Evolutionary conservation across 1,140 invertebrate genomes (phyloP).

Genomic region (Heliconius hermathena): DNA sequence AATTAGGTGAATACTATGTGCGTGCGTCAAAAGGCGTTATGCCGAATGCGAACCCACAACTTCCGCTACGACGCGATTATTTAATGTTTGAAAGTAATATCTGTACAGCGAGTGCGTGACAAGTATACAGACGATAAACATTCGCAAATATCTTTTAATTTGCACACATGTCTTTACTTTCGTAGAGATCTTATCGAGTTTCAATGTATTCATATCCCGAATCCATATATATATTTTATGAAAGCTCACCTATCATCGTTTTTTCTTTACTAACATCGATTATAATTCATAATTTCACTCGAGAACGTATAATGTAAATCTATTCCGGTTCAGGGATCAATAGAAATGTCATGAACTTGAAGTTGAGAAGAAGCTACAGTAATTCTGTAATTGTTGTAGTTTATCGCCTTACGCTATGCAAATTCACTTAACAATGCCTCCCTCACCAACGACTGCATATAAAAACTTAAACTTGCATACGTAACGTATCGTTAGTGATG

Average conservation of each 20-base stretch:
- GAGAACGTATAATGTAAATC: background rate
- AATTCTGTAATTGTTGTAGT: background rate
- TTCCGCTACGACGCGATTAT: conserved; percentile 65
- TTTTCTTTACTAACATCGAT: background rate
- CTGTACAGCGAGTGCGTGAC: conserved; percentile 54
- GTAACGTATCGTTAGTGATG: conserved; percentile 52
- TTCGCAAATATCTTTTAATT: conserved; percentile 42
- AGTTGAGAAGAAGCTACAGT: background rate
- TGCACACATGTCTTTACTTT: conserved; percentile 50
- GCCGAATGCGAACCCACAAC: conserved; percentile 55
- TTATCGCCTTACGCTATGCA: conserved; percentile 1
- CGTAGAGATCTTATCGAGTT: conserved; percentile 46
- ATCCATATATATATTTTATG: conserved; percentile 12
- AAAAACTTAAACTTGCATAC: conserved; percentile 52
- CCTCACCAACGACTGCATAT: conserved; percentile 25
- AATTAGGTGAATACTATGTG: conserved; percentile 31
- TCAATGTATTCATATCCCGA: conserved; percentile 26
- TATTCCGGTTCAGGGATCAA: background rate
- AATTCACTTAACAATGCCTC: background rate
- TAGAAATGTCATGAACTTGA: background rate
- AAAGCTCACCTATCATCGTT: background rate
- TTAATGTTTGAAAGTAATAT: conserved; percentile 51
- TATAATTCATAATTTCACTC: background rate
- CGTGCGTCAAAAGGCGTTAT: conserved; percentile 48
- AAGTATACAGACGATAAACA: conserved; percentile 47